Percentiles rank a stretch among this genome's conserved stretches.
These are phyloP conservation scores for Bos taurus DNA, from an alignment of 2,113 vertebrate species.

Conservation along the genomic window ARS-UCD2.0 NC_037338.1:103832501-103833000, in stretches of 20 bases:
- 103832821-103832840: neutral
- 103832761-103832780: rapidly evolving
- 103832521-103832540: neutral
- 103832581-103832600: neutral
- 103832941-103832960: rapidly evolving
- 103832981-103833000: rapidly evolving
- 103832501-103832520: neutral
- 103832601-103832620: neutral
- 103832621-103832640: neutral
- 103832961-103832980: rapidly evolving
- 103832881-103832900: rapidly evolving
- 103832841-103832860: neutral
- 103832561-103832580: neutral
- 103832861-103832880: rapidly evolving
- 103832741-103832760: rapidly evolving
- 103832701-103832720: neutral
- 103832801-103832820: neutral
- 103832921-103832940: rapidly evolving
- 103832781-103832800: rapidly evolving
- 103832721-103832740: rapidly evolving
- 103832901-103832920: rapidly evolving
- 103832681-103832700: neutral
- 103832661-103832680: neutral
- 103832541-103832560: neutral
- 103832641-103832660: neutral